These are phyloP conservation scores for Acanthosoma haemorrhoidale DNA, from an alignment of 2,888 invertebrate species.

Conservation along the genomic window DNA sequence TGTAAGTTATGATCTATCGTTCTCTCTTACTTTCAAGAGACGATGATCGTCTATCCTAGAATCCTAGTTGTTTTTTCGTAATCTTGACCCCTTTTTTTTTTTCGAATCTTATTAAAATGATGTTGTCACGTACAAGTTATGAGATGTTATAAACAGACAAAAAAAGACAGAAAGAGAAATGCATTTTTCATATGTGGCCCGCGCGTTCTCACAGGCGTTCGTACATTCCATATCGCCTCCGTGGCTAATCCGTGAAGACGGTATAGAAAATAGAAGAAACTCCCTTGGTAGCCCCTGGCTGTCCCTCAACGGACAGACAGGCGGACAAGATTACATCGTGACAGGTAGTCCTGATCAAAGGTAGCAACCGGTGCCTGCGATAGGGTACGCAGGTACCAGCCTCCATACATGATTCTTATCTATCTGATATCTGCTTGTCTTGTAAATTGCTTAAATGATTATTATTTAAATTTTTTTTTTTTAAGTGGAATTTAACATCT, in stretches of 20 bases:
- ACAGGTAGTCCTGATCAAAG: conserved; percentile 3
- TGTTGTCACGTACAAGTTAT: too few species aligned
- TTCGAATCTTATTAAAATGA: too few species aligned
- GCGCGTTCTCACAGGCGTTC: not conserved
- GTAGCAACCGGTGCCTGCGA: not conserved
- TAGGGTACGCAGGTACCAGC: not conserved
- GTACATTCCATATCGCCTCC: not conserved
- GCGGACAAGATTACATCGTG: not conserved
- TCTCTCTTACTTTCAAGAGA: too few species aligned
- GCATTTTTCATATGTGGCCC: not conserved
- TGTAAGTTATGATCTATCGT: too few species aligned
- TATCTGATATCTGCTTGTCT: too few species aligned
- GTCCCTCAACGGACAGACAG: not conserved
- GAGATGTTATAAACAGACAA: too few species aligned
- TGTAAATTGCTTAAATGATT: not conserved
- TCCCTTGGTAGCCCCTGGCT: not conserved
- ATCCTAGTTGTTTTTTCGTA: too few species aligned
- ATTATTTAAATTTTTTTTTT: too few species aligned
- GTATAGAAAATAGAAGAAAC: conserved; percentile 2
- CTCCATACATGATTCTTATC: not conserved
- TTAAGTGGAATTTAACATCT: too few species aligned
- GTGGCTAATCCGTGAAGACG: not conserved
- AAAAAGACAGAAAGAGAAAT: too few species aligned
- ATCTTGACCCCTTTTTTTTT: too few species aligned
- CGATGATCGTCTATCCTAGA: too few species aligned